Conservation (phyloP, 2,797 vertebrate species). For the Lagodon rhomboides region DNA sequence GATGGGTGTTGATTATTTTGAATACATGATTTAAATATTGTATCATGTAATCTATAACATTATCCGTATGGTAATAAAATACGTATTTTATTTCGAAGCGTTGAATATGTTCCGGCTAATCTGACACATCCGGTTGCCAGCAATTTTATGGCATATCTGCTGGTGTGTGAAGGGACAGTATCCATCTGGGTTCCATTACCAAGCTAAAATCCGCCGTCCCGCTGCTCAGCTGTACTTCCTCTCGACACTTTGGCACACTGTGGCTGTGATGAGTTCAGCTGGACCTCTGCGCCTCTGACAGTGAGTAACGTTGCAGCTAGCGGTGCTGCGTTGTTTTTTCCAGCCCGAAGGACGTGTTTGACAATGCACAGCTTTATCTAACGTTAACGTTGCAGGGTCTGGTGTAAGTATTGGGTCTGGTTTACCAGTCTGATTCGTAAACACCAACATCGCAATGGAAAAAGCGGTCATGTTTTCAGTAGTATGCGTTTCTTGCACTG, state of each 20-base stretch:
- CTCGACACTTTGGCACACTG: not conserved
- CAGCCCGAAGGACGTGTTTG: conserved; percentile 9
- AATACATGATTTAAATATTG: no score
- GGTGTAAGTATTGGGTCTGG: not conserved
- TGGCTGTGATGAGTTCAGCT: not conserved
- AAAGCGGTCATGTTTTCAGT: not conserved
- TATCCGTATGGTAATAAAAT: no score
- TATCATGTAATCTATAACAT: no score
- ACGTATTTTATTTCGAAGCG: no score
- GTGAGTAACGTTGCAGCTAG: conserved; percentile 46
- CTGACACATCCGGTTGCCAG: conserved; percentile 28
- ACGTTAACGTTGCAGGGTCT: no score
- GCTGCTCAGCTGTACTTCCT: conserved; percentile 10
- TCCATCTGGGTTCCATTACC: conserved; percentile 35
- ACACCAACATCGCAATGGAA: not conserved
- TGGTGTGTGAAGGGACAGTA: conserved; percentile 7
- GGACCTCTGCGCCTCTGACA: not conserved
- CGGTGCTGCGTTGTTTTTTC: not conserved
- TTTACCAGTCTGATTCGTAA: conserved; percentile 16
- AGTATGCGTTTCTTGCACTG: not conserved
- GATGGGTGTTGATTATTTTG: no score
- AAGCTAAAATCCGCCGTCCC: conserved; percentile 13
- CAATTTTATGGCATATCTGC: conserved; percentile 21
- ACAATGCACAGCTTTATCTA: not conserved
- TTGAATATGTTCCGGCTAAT: not conserved